Base-by-base conservation (phyloP, 2,113 vertebrate species). In the Papio anubis region DNA sequence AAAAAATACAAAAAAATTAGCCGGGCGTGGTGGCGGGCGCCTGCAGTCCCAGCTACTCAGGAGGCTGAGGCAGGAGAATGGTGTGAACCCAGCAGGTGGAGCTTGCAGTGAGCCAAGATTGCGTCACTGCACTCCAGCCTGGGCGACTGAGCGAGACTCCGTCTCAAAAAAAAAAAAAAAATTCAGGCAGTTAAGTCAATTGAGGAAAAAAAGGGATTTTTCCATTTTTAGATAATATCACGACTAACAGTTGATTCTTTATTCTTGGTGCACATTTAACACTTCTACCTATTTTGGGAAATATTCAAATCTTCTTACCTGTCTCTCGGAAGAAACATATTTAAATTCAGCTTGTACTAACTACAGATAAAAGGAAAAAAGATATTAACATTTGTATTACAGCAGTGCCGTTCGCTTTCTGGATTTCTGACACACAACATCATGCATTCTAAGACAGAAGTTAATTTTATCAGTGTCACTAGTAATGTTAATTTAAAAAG, bases 401-500 rank as follows among this genome's bases (percentile, higher is more conserved):
- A 97, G 94, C 97, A 96, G 20, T 97, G 72, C 57, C 73, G 72
- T 92, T 97, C 93, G 97, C 40, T 95, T 97, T 96, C 93, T 94
- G 93, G 94, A 96, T 94, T 75, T 75, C 82, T 96, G 88, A 86
- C 80, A 73, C 95, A 98, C 94, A 97, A 8, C 79, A 94, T 95
- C 97, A 97, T 92, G 83, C 96, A 93, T 95, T 97, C 97, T 96
- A 98, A 98, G 94, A 96, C 93, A 96, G 92, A 97, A 90, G 76
- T 94, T 89, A 88, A 96, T 40, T 87, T 93, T 90, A 61, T 96
- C 96, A 92, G 97, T 89, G 96, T 97, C 97, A 98, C 84, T 89
- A 97, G 73, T 97, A 95, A 98, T 97, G 96, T 97, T 97, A 96
- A 93, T 97, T 97, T 94, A 52, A 94, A 96, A 97, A 89, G 92